Evolutionary conservation across 1,140 invertebrate species (phyloP).

Genomic region (Drosophila ohnishii): DNA sequence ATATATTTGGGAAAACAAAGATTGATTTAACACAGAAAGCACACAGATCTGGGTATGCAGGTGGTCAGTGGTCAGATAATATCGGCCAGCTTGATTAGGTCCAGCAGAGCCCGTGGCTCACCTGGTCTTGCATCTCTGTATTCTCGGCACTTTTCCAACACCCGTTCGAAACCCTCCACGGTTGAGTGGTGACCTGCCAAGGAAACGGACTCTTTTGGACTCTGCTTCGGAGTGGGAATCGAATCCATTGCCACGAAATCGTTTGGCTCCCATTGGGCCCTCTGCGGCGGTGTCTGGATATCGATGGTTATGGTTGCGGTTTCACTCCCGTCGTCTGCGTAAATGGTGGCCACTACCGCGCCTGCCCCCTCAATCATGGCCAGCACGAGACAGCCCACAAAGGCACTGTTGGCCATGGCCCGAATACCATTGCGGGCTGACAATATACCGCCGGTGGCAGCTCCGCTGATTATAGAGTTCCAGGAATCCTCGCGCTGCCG

Average conservation of each 20-base stretch:
- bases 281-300: neutral
- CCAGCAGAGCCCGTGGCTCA: conserved; percentile 30
- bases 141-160: conserved; percentile 50
- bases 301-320: neutral
- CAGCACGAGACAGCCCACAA: conserved; percentile 62
- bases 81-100: conserved; percentile 57
- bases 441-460: conserved; percentile 61
- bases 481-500: conserved; percentile 63
- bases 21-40: neutral
- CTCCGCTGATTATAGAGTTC: conserved; percentile 70
- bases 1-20: neutral
- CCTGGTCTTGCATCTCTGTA: conserved; percentile 10
- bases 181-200: neutral
- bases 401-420: conserved; percentile 66
- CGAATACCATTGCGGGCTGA: conserved; percentile 64
- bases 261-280: conserved; percentile 50
- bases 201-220: neutral
- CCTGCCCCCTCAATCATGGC: conserved; percentile 65
- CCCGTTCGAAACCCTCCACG: conserved; percentile 42
- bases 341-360: conserved; percentile 62
- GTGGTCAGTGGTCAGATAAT: conserved; percentile 41
- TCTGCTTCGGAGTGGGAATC: neutral
- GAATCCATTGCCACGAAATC: neutral
- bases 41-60: neutral
- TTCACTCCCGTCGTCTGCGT: conserved; percentile 40